Conservation (phyloP, 2,888 invertebrate genomes). For the Pyrrhia umbra region DNA sequence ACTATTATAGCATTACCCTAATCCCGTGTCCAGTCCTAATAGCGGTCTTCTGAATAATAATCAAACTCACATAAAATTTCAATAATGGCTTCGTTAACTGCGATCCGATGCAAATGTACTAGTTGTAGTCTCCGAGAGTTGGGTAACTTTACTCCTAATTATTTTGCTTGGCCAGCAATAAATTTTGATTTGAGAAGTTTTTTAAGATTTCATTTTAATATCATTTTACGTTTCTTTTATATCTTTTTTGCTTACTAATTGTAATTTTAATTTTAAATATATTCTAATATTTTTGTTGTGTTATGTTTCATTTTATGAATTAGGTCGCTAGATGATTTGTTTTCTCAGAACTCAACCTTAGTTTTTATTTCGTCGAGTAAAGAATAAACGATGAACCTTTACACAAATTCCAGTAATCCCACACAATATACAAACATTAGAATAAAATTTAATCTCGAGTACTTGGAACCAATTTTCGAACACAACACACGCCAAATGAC, state of each 20-base stretch:
- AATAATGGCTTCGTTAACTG: slow-evolving; percentile 87
- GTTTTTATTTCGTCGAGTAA: background rate
- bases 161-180: slow-evolving; percentile 58
- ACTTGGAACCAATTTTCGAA: slow-evolving; percentile 48
- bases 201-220: background rate
- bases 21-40: slow-evolving; percentile 87
- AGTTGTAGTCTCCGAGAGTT: slow-evolving; percentile 39
- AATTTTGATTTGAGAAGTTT: slow-evolving; percentile 58
- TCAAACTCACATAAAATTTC: slow-evolving; percentile 90
- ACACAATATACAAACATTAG: slow-evolving; percentile 43
- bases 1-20: slow-evolving; percentile 63
- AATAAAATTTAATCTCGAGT: slow-evolving; percentile 36
- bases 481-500: slow-evolving; percentile 47
- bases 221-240: background rate
- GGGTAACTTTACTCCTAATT: slow-evolving; percentile 73
- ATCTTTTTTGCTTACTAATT: background rate
- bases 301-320: too few species aligned
- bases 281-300: too few species aligned
- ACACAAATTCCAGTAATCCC: slow-evolving; percentile 33
- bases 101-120: slow-evolving; percentile 82
- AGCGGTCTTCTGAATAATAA: slow-evolving; percentile 90
- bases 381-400: slow-evolving; percentile 1
- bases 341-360: background rate
- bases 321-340: background rate
- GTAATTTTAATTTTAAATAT: too few species aligned